Conservation (phyloP, 1,140 invertebrate species). For the Sitobion miscanthi region DNA sequence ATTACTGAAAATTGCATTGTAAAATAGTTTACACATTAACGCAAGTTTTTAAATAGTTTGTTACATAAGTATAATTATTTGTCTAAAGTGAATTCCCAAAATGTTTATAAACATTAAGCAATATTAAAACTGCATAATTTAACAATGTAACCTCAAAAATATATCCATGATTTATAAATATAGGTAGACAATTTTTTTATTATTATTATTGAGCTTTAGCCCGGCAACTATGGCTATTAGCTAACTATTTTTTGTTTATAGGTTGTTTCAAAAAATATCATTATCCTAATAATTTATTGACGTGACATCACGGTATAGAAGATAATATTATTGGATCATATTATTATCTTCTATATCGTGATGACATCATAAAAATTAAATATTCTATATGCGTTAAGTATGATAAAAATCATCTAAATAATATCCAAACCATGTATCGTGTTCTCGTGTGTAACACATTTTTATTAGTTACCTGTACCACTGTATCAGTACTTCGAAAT, state of each 20-base stretch:
- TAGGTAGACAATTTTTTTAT: not conserved
- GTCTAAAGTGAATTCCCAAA: not conserved
- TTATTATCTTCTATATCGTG: no score
- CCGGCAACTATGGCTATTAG: no score
- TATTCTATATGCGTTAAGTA: not conserved
- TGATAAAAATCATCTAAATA: not conserved
- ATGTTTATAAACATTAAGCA: no score
- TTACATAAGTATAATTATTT: not conserved
- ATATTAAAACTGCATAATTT: not conserved
- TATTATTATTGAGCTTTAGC: no score
- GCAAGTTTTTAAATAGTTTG: not conserved
- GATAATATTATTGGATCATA: no score
- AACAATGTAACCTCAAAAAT: not conserved
- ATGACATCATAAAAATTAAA: not conserved
- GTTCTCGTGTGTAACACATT: no score
- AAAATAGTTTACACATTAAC: not conserved
- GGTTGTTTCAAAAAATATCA: not conserved
- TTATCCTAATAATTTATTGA: not conserved
- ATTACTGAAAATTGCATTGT: not conserved
- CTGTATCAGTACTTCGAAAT: not conserved
- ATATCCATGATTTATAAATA: not conserved
- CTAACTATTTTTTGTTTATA: not conserved
- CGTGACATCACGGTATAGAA: not conserved
- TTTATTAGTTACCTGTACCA: not conserved
- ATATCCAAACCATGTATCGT: not conserved